phyloP scores from a whole-genome alignment of 37 sponge, comb jelly and placozoan genomes.

The Lycopodina hypogea region DNA sequence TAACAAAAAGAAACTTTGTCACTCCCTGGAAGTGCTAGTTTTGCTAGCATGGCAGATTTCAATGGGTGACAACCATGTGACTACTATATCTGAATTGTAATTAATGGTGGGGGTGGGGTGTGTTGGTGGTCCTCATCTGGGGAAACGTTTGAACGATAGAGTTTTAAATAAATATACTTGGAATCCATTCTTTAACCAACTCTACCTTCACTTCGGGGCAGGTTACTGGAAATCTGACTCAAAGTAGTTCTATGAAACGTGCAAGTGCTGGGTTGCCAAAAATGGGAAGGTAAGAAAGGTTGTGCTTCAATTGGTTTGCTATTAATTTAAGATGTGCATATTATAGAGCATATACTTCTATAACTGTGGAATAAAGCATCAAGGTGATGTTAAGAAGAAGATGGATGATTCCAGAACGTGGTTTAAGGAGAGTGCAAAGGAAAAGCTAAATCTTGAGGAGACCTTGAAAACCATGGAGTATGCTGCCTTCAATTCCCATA shows the following conservation, averaged over 20 bases:
- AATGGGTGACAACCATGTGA: constrained; percentile 30
- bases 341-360: constrained; percentile 82
- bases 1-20: too few relatives aligned
- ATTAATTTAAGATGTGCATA: background rate
- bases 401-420: constrained; percentile 36
- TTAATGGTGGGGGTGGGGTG: too few relatives aligned
- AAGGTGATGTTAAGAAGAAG: constrained; percentile 64
- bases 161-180: too few relatives aligned
- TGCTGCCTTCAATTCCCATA: constrained; percentile 42
- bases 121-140: too few relatives aligned
- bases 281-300: constrained; percentile 70
- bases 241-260: constrained; percentile 77
- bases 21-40: too few relatives aligned
- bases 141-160: too few relatives aligned
- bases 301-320: background rate
- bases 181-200: too few relatives aligned
- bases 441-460: constrained; percentile 23
- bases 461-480: constrained; percentile 39
- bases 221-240: constrained; percentile 94
- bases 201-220: too few relatives aligned
- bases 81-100: background rate
- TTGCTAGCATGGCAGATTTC: too few relatives aligned
- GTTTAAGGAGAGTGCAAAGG: constrained; percentile 34
- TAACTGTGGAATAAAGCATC: constrained; percentile 75
- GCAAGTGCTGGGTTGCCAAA: constrained; percentile 93